Conservation (phyloP, 2,888 invertebrate genomes). For the Macrosiphum euphorbiae region DNA sequence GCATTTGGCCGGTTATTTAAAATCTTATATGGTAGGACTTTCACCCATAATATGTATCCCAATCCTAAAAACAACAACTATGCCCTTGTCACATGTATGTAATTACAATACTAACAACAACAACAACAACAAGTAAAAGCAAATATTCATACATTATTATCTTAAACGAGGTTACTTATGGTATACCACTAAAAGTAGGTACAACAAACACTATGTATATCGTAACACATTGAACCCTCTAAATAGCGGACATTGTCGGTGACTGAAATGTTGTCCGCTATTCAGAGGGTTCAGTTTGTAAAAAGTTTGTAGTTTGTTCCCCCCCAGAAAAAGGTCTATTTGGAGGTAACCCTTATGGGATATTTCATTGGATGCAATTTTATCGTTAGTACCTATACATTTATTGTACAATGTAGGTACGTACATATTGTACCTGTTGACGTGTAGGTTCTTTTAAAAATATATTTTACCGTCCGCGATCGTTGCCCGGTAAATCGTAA, state of each 20-base stretch:
- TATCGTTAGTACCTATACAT: not conserved
- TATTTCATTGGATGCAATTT: not conserved
- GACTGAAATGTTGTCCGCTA: too few species aligned
- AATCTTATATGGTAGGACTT: not conserved
- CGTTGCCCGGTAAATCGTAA: not conserved
- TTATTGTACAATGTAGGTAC: not conserved
- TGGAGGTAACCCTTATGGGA: too few species aligned
- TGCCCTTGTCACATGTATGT: not conserved
- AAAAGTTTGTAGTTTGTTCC: too few species aligned
- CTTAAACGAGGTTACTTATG: not conserved
- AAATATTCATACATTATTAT: not conserved
- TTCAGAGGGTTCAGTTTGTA: too few species aligned
- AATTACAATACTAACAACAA: not conserved
- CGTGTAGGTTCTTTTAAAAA: not conserved
- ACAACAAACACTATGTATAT: not conserved
- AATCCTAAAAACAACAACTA: not conserved
- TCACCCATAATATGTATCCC: not conserved
- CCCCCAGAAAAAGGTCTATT: too few species aligned
- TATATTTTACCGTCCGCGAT: not conserved
- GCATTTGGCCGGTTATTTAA: not conserved
- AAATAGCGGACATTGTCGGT: too few species aligned
- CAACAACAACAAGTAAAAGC: not conserved
- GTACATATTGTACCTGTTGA: not conserved
- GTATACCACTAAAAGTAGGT: not conserved
- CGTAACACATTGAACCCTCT: not conserved